These are phyloP conservation scores for Ammospiza maritima DNA, from an alignment of 2,797 vertebrate genomes.

Conservation along the genomic window DNA sequence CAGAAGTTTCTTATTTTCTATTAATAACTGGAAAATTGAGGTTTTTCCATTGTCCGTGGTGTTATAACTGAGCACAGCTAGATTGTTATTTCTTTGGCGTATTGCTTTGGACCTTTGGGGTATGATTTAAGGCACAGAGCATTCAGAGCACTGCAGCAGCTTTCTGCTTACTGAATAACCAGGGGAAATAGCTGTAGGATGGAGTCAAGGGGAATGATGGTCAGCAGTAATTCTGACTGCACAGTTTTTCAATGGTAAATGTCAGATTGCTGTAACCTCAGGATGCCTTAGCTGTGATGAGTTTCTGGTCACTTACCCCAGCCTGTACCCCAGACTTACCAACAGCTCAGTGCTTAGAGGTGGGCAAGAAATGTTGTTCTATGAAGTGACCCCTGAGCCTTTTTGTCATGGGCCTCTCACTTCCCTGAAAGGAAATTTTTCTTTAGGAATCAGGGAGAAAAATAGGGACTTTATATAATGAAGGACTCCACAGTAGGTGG, in stretches of 20 bases:
- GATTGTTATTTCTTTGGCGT: conserved; percentile 23
- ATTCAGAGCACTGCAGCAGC: not conserved
- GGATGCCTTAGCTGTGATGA: not conserved
- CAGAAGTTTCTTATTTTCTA: conserved; percentile 35
- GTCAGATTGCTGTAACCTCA: not conserved
- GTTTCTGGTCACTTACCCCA: not conserved
- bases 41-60: not conserved
- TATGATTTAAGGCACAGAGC: conserved; percentile 37
- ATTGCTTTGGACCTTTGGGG: conserved; percentile 53
- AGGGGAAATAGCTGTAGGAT: conserved; percentile 21
- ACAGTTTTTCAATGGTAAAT: conserved; percentile 9
- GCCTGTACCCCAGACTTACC: not conserved
- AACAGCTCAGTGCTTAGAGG: not conserved
- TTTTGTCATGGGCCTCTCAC: not conserved
- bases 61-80: conserved; percentile 17
- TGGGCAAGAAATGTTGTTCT: not conserved
- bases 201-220: not conserved
- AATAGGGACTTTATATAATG: not conserved
- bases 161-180: conserved; percentile 29
- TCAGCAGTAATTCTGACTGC: conserved; percentile 13
- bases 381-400: not conserved
- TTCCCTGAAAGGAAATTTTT: not conserved
- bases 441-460: not conserved
- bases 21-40: not conserved
- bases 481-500: not conserved